phyloP scores from a whole-genome alignment of 2,888 invertebrate species.

The Protonemura montana region DNA sequence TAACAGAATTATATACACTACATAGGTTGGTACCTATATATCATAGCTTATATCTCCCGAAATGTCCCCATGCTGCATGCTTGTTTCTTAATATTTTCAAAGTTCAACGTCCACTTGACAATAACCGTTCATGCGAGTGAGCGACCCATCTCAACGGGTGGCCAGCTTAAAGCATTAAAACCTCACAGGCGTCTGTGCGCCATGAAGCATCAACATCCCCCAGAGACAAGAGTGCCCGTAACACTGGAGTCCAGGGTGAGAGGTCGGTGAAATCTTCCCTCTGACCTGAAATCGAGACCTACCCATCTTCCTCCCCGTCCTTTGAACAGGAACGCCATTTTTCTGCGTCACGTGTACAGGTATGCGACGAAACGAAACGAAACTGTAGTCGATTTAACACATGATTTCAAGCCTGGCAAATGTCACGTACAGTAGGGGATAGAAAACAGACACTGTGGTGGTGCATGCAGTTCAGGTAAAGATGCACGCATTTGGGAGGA shows the following conservation, averaged over 20 bases:
- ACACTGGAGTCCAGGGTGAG: background rate
- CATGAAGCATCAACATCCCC: background rate
- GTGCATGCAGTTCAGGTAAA: background rate
- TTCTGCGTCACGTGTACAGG: background rate
- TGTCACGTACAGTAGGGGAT: background rate
- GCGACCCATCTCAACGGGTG: background rate
- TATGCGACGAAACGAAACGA: background rate
- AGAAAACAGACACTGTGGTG: background rate
- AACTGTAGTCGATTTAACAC: background rate
- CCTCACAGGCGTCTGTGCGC: background rate
- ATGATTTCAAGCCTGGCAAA: background rate
- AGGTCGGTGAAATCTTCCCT: background rate
- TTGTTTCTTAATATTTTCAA: background rate
- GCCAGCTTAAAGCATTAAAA: conserved; percentile 7
- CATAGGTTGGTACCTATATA: background rate
- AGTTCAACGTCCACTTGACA: background rate
- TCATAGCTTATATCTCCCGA: background rate
- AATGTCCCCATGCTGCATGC: background rate
- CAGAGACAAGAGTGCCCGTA: background rate
- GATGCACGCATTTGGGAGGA: background rate
- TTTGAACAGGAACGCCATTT: background rate
- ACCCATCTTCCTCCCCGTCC: background rate
- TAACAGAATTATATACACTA: background rate
- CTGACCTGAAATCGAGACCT: background rate
- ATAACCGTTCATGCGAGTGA: background rate